Percentiles rank a stretch among this genome's conserved stretches.
Evolutionary conservation across 2,113 vertebrate genomes (phyloP).

Genomic region (Psittacula cyanocephala): DNA sequence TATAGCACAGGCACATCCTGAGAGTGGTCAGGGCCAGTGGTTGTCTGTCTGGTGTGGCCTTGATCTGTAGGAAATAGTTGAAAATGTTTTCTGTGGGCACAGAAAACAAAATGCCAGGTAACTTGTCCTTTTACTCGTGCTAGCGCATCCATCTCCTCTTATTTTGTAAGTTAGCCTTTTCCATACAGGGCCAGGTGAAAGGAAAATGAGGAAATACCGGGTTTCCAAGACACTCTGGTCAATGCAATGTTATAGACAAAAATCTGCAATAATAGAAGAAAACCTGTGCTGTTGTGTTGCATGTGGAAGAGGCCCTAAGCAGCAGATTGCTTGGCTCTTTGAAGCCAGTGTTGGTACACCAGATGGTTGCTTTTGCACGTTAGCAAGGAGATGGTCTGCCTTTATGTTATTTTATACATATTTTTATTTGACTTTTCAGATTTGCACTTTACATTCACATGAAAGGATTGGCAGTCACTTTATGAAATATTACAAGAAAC

Average conservation of each 20-base stretch:
- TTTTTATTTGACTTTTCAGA: conserved; percentile 41
- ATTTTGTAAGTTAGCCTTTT: not conserved
- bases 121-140: not conserved
- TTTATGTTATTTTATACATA: not conserved
- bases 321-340: not conserved
- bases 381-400: not conserved
- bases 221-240: not conserved
- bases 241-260: not conserved
- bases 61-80: not conserved
- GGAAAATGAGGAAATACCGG: not conserved
- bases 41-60: not conserved
- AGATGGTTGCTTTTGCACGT: not conserved
- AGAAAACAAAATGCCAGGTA: not conserved
- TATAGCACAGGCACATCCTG: not conserved
- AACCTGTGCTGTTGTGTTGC: accelerated
- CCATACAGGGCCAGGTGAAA: not conserved
- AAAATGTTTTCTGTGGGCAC: not conserved
- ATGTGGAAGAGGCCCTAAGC: not conserved
- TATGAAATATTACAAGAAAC: conserved; percentile 2
- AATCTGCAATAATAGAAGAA: not conserved
- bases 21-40: not conserved
- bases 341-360: not conserved
- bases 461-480: not conserved
- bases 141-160: not conserved
- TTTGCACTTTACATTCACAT: conserved; percentile 15